Evolutionary conservation across 1,140 invertebrate genomes (phyloP), one percentile per base, ranked within the genome.

Genomic region (Parapsyche elsis): DNA sequence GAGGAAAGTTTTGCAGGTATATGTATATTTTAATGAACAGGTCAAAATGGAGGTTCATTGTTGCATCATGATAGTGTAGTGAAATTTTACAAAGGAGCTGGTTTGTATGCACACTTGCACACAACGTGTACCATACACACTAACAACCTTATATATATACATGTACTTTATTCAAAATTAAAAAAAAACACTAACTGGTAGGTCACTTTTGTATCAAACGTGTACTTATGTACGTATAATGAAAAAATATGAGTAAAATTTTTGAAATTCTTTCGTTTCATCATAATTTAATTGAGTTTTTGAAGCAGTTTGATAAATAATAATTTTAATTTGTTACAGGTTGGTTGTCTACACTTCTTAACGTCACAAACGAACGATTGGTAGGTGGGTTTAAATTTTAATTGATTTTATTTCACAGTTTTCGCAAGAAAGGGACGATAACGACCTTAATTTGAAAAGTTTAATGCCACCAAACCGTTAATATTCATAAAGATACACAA

Each of bases 401-500:
- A 67, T 67, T 67, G 24, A 67, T 67, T 67, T 23, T 16, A 61
- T 19, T 61, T 16, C 1, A 19, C 9, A 16, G 9, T 2, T 53
- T 61, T 4, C 21, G 9, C 9, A 1, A 21, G 64, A n/a, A n/a
- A 59, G 59, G 7, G 4, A 67, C 21, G 64, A 67, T 67, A 67
- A 67, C 21, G 64, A 5, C 64, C 14, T 14, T 30, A 19, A 24
- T 26, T 26, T 26, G 26, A 67, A 67, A 67, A 67, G 64, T 67
- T 67, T 24, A 67, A 64, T 12, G 2, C 64, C 23, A 14, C 64
- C 23, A 67, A 26, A 24, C 64, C 64, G 64, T 12, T 26, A 67
- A 24, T 67, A 67, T 67, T 67, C 64, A 67, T 67, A 26, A 67
- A 67, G 24, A 53, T 67, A 67, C 24, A 67, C 64, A 30, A 67